Evolutionary conservation across 2,797 vertebrate genomes (phyloP).

Genomic region (Acrossocheilus wenchowensis): DNA sequence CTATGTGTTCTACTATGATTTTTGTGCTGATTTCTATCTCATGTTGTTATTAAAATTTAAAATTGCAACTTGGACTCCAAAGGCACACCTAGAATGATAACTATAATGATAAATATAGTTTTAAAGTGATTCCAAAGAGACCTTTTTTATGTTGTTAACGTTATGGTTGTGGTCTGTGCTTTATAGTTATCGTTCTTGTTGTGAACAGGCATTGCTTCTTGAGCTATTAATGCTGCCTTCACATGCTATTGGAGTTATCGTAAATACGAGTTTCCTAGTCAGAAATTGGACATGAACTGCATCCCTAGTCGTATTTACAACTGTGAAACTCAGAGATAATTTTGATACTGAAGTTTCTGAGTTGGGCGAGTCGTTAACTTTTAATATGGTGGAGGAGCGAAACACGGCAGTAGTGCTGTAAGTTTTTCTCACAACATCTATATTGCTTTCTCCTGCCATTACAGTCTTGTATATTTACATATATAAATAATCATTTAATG

Average conservation of each 20-base stretch:
- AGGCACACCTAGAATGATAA: not conserved
- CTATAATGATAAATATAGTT: not conserved
- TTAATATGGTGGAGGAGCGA: too few species aligned
- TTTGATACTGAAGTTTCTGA: not conserved
- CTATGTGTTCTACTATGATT: too few species aligned
- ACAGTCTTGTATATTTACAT: too few species aligned
- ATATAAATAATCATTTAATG: too few species aligned
- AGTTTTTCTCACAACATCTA: too few species aligned
- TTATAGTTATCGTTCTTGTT: not conserved
- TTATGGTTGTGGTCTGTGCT: not conserved
- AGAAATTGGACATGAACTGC: not conserved
- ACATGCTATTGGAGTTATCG: not conserved
- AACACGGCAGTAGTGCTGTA: too few species aligned
- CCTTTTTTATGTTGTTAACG: not conserved
- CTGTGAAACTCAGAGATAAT: not conserved
- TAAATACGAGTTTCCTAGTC: not conserved
- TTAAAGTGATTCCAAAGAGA: not conserved
- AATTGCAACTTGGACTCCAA: not conserved
- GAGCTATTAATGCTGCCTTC: not conserved
- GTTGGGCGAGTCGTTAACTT: not conserved
- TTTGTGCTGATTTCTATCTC: not conserved
- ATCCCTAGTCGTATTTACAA: not conserved
- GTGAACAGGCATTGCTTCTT: not conserved
- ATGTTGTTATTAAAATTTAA: too few species aligned
- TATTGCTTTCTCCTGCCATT: too few species aligned